Conservation (phyloP, 2,113 vertebrate genomes). For the Lepus timidus region DNA sequence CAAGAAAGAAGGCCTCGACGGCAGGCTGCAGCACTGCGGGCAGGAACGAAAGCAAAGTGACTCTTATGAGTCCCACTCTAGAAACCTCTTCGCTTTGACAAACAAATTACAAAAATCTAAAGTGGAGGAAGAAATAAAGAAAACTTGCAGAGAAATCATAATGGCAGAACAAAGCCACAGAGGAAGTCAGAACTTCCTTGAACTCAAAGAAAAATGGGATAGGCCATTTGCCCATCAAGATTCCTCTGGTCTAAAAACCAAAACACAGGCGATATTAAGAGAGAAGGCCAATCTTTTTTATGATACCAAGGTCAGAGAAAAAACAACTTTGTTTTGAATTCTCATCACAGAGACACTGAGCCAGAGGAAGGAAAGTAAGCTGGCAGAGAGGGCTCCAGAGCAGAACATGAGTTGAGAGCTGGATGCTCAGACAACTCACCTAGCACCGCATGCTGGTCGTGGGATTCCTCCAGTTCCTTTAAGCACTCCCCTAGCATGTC, state of each 20-base stretch:
- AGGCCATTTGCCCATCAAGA: constrained; percentile 34
- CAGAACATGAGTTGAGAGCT: neutral
- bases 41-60: constrained; percentile 15
- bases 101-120: constrained; percentile 19
- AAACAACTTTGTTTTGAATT: constrained; percentile 40
- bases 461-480: constrained; percentile 96
- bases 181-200: neutral
- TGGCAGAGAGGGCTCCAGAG: neutral
- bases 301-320: neutral
- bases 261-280: constrained; percentile 17
- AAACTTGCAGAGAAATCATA: neutral
- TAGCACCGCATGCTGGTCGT: constrained; percentile 96
- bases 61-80: constrained; percentile 48
- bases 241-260: neutral
- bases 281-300: neutral
- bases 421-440: constrained; percentile 84
- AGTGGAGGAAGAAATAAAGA: neutral
- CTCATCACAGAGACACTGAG: constrained; percentile 10
- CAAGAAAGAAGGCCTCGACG: constrained; percentile 96
- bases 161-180: constrained; percentile 16
- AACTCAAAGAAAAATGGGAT: constrained; percentile 22
- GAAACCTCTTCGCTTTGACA: neutral
- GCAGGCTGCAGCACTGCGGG: constrained; percentile 94
- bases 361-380: neutral
- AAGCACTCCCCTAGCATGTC: constrained; percentile 97